phyloP scores from a whole-genome alignment of 1,140 invertebrate genomes.

The Caenorhabditis briggsae region DNA sequence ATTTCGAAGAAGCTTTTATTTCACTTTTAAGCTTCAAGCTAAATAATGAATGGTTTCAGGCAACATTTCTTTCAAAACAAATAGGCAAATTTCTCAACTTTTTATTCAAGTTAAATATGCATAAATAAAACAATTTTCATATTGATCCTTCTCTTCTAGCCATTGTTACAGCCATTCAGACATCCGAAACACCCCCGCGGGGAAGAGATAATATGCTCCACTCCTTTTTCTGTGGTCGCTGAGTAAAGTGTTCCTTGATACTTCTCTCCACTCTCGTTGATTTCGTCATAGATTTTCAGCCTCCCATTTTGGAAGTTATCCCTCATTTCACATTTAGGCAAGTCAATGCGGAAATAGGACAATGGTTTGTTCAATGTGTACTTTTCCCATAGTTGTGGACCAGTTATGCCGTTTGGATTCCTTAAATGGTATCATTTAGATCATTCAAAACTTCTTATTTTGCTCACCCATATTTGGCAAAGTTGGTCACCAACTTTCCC shows the following conservation, averaged over 20 bases:
- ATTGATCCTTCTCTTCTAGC: too few relatives aligned
- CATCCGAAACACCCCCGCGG: too few relatives aligned
- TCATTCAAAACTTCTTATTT: background rate
- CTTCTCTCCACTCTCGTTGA: background rate
- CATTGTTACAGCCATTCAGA: too few relatives aligned
- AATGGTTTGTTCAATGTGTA: background rate
- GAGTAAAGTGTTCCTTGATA: conserved; percentile 5
- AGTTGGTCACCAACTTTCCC: conserved; percentile 65
- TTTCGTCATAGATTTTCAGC: conserved; percentile 8
- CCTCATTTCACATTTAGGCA: background rate
- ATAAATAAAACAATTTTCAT: too few relatives aligned
- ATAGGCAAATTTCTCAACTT: too few relatives aligned
- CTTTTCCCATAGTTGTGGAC: background rate
- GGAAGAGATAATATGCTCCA: background rate
- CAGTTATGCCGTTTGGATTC: background rate
- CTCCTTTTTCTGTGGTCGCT: background rate
- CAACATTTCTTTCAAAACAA: too few relatives aligned
- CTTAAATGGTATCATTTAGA: background rate
- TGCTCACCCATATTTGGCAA: conserved; percentile 71
- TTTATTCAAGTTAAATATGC: too few relatives aligned
- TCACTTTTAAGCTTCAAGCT: too few relatives aligned
- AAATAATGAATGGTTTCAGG: too few relatives aligned
- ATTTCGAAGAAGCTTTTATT: too few relatives aligned
- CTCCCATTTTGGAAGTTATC: conserved; percentile 25
- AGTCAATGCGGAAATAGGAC: background rate